Base-by-base conservation (phyloP, 1,140 invertebrate genomes). In the Hypsibius dujardini region DNA sequence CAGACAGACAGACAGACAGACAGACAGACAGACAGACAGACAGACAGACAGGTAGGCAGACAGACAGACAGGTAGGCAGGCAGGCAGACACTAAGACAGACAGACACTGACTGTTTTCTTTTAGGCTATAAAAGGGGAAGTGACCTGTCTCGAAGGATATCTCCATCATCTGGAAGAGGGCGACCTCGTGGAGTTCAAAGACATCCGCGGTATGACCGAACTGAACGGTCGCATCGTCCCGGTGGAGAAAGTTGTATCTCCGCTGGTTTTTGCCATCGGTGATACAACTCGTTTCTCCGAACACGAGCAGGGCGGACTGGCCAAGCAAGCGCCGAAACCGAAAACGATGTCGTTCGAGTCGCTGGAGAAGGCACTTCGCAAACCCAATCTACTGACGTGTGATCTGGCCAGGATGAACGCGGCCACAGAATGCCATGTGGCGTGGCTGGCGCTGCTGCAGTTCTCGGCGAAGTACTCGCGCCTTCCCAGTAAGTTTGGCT, bases 111-210 rank as follows among this genome's bases (percentile, higher is more conserved):
- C 7, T 42, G 62, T 12, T 72, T 71, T 70, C 70, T 70, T 71
- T 28, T 71, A 74, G 59, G 3, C 71, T 78, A 79, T 76, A 47
- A 1, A 77, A 76, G 78, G 78, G 28, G 74, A 79, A 14, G 79
- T 81, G 2, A 77, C 77, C n/a, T 75, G 75, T 71, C 59, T 78
- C 46, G 78, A 79, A 2, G 73, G 77, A 15, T 74, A 70, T 67
- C 74, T 76, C 67, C 79, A 81, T 75, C 77, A 76, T 2, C 74
- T 80, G 59, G 78, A 81, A 72, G 73, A 74, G 70, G 78, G 77
- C 62, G 79, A 80, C 73, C 71, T 75, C 62, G 77, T 81, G 1
- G 77, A 74, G 40, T 79, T 81, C 69, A 78, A 76, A 73, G 80
- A 81, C 72, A 73, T 81, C 1, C 75, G 75, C 46, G 79, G 79